Percentiles rank a stretch among this genome's conserved stretches.
Conservation (phyloP, 1,140 invertebrate species). For the Platorchestia sp. region DNA sequence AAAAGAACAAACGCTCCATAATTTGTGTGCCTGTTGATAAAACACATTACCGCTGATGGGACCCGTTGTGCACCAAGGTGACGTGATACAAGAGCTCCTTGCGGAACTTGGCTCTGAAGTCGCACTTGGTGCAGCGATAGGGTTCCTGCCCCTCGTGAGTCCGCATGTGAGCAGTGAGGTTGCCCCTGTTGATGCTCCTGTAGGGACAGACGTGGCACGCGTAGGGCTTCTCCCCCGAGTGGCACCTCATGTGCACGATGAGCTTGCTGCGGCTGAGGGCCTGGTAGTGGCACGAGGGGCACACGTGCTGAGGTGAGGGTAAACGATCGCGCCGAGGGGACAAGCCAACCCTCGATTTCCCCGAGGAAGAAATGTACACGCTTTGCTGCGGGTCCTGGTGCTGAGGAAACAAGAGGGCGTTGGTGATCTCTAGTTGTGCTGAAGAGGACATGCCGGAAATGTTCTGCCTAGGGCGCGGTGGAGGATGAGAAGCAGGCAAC, state of each 20-base stretch:
- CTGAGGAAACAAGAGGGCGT: background rate
- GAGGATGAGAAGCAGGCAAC: background rate
- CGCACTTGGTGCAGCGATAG: constrained; percentile 37
- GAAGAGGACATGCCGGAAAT: background rate
- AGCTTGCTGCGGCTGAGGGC: constrained; percentile 47
- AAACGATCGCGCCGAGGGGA: background rate
- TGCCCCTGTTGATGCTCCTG: constrained; percentile 41
- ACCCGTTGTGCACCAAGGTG: background rate
- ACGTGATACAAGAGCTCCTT: constrained; percentile 17
- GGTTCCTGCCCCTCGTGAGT: constrained; percentile 84
- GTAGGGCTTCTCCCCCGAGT: constrained; percentile 58
- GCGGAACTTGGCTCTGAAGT: constrained; percentile 48
- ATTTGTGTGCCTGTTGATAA: background rate
- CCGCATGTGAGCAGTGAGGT: constrained; percentile 71
- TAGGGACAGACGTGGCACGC: constrained; percentile 55
- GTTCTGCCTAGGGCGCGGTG: background rate
- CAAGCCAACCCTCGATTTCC: background rate
- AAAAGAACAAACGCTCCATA: background rate
- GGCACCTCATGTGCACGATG: constrained; percentile 47
- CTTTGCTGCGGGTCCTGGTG: background rate
- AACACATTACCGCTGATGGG: background rate
- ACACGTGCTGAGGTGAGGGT: background rate
- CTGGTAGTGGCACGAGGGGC: constrained; percentile 48
- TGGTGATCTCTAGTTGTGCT: background rate
- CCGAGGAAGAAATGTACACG: background rate